These are phyloP conservation scores for Eumacrocentrus americanus DNA, from an alignment of 2,888 invertebrate genomes.

Conservation along the genomic window DNA sequence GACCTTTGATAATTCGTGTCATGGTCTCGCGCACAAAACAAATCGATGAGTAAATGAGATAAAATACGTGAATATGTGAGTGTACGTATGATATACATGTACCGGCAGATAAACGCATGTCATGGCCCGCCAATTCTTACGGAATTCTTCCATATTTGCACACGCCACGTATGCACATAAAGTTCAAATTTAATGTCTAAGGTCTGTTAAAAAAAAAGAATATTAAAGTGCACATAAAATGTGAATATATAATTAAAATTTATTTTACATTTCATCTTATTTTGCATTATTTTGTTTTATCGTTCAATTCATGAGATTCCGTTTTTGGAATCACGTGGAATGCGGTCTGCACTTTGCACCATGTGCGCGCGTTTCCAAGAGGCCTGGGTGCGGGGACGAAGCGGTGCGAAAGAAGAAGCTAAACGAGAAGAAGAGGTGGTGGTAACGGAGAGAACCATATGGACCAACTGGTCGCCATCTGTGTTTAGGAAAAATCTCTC, in stretches of 20 bases:
- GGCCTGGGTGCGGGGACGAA: neutral
- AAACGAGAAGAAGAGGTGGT: neutral
- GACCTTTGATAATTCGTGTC: conserved; percentile 49
- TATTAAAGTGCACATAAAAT: no score
- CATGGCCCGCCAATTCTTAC: no score
- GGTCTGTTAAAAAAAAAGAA: no score
- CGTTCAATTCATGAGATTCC: conserved; percentile 17
- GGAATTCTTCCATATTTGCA: no score
- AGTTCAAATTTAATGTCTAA: no score
- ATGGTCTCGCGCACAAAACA: conserved; percentile 44
- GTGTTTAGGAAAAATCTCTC: conserved; percentile 56
- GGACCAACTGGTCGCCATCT: conserved; percentile 57
- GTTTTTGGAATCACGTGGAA: conserved; percentile 18
- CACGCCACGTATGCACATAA: no score
- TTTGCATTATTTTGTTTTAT: neutral
- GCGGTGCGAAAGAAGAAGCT: neutral
- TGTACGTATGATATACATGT: no score
- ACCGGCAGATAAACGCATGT: no score
- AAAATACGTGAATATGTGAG: no score
- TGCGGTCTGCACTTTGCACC: conserved; percentile 22
- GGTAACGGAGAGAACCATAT: conserved; percentile 23
- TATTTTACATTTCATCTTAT: no score
- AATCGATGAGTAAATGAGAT: no score
- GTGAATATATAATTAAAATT: no score
- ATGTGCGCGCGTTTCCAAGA: neutral